Evolutionary conservation across 2,797 vertebrate species (phyloP).

Genomic region (Fringilla coelebs): DNA sequence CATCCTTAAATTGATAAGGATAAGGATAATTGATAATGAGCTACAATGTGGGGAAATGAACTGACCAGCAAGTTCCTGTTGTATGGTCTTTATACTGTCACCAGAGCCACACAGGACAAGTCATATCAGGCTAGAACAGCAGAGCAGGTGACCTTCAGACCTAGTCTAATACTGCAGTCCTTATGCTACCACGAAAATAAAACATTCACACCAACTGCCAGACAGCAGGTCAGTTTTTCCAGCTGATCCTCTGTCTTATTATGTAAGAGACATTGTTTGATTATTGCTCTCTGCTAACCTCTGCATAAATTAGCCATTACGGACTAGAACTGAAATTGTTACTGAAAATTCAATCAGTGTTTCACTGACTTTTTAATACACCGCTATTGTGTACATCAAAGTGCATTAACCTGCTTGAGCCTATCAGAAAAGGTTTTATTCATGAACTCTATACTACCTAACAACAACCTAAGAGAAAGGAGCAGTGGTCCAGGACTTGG

Average conservation of each 20-base stretch:
- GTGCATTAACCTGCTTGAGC: background rate
- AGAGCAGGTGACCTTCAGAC: background rate
- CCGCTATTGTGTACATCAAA: background rate
- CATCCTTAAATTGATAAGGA: background rate
- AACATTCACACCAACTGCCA: background rate
- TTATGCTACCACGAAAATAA: background rate
- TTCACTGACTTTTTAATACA: background rate
- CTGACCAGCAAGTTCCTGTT: background rate
- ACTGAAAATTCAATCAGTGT: conserved; percentile 23
- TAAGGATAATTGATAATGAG: background rate
- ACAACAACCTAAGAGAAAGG: background rate
- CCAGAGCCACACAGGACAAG: background rate
- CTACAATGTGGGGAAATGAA: background rate
- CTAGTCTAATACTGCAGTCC: background rate
- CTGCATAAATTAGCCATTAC: conserved; percentile 31
- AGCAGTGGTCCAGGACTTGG: background rate
- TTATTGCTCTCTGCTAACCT: background rate
- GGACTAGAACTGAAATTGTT: background rate
- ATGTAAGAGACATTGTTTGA: background rate
- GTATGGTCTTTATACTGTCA: background rate
- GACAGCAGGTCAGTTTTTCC: conserved; percentile 18
- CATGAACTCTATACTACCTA: background rate
- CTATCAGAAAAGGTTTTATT: background rate
- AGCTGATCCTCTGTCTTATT: conserved; percentile 16
- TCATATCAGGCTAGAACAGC: background rate